phyloP scores from a whole-genome alignment of 2,888 invertebrate species.

The Plagodis pulveraria region DNA sequence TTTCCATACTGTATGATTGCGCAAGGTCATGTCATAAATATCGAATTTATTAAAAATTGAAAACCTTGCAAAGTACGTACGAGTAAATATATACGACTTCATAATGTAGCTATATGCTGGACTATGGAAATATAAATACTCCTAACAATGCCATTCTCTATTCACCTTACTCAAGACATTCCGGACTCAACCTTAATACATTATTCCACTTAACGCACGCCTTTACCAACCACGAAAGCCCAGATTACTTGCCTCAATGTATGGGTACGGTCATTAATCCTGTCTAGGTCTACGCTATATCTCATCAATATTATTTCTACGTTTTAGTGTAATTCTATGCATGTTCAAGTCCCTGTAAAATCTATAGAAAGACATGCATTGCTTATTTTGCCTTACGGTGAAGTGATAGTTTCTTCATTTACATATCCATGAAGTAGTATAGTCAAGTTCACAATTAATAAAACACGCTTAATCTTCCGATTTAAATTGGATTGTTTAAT shows the following conservation, averaged over 20 bases:
- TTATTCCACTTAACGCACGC: conserved; percentile 2
- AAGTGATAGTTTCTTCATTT: conserved; percentile 72
- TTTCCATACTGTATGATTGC: too few relatives aligned
- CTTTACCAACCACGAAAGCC: conserved; percentile 10
- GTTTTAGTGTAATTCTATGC: conserved; percentile 44
- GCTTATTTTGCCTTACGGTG: conserved; percentile 62
- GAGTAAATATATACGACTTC: too few relatives aligned
- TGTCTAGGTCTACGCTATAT: conserved; percentile 35
- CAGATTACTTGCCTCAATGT: conserved; percentile 42
- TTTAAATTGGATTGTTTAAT: too few relatives aligned
- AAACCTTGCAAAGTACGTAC: too few relatives aligned
- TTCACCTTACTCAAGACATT: neutral
- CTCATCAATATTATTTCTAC: conserved; percentile 34
- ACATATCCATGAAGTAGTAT: too few relatives aligned
- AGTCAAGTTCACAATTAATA: too few relatives aligned
- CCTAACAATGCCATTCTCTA: neutral
- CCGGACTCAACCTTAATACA: conserved; percentile 5
- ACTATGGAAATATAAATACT: too few relatives aligned
- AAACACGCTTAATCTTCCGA: too few relatives aligned
- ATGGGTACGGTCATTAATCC: conserved; percentile 44
- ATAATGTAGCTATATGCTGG: too few relatives aligned
- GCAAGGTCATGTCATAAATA: too few relatives aligned
- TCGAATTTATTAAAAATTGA: too few relatives aligned
- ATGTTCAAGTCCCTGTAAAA: conserved; percentile 66
- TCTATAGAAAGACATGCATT: conserved; percentile 50